phyloP scores from a whole-genome alignment of 2,113 vertebrate genomes.

The Trochalopteron elliotii region DNA sequence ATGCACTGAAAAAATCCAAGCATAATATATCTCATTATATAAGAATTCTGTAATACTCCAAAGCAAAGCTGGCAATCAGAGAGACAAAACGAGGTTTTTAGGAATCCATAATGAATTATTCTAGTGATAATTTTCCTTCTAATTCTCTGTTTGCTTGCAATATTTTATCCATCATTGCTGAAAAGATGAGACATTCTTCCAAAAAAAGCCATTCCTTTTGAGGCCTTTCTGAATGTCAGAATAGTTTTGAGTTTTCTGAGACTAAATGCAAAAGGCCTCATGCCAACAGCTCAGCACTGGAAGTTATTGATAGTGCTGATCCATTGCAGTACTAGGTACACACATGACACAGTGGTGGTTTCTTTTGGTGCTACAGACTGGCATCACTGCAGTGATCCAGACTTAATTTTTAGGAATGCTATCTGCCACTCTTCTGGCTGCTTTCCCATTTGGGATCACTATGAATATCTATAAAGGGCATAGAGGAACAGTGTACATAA shows the following conservation, averaged over 20 bases:
- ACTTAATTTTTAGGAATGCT: neutral
- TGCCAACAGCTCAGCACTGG: neutral
- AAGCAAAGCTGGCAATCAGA: neutral
- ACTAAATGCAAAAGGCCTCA: neutral
- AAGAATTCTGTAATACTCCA: neutral
- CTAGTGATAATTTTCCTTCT: neutral
- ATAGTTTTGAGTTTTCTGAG: neutral
- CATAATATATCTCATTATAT: neutral
- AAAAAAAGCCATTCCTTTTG: neutral
- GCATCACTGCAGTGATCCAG: neutral
- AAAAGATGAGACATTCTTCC: neutral
- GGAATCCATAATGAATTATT: neutral
- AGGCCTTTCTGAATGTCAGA: neutral
- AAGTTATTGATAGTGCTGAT: rapidly evolving
- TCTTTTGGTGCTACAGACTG: neutral
- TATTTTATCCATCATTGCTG: neutral
- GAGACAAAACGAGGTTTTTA: neutral
- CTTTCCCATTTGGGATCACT: neutral
- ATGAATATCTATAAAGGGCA: neutral
- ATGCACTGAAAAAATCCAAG: neutral
- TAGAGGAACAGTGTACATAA: neutral
- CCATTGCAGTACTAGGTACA: neutral
- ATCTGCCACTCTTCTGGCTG: neutral
- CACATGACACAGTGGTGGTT: rapidly evolving
- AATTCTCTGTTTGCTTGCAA: neutral